A percentile compares a stretch with the other conserved stretches of the same genome.
These are phyloP conservation scores for Lichenostomus cassidix DNA, from an alignment of 2,113 vertebrate genomes.

Conservation along the genomic window DNA sequence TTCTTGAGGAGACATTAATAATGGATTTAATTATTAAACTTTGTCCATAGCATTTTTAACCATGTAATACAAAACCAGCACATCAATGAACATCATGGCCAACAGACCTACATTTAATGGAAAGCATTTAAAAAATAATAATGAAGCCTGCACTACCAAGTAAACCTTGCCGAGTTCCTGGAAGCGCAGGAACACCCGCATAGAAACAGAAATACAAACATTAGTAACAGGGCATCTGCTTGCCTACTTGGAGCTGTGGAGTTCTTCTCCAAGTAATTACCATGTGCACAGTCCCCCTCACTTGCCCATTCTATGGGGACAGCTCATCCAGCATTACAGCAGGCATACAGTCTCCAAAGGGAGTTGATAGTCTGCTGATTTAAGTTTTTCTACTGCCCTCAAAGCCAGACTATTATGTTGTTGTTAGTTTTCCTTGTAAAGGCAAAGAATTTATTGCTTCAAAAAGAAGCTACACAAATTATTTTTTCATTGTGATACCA, in stretches of 20 bases:
- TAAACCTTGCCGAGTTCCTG: constrained; percentile 46
- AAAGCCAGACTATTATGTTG: neutral
- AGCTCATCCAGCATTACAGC: neutral
- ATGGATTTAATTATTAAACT: constrained; percentile 63
- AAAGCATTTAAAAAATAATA: constrained; percentile 2
- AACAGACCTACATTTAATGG: constrained; percentile 30
- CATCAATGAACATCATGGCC: neutral
- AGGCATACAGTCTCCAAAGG: neutral
- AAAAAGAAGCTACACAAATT: neutral
- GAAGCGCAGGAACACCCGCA: neutral
- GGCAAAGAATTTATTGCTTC: neutral
- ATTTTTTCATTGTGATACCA: neutral
- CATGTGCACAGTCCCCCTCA: neutral
- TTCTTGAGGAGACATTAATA: constrained; percentile 47
- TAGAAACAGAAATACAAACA: constrained; percentile 7
- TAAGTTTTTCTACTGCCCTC: neutral
- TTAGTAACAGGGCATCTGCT: neutral
- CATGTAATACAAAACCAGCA: constrained; percentile 49
- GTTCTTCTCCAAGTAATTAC: neutral
- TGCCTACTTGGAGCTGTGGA: neutral
- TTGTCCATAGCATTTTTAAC: constrained; percentile 28
- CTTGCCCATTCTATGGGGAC: neutral
- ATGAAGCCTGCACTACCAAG: constrained; percentile 11
- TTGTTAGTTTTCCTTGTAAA: neutral
- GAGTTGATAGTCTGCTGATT: neutral